A percentile compares a stretch with the other conserved stretches of the same genome.
Evolutionary conservation across 92 coral and sea anemone genomes (phyloP).

Genomic region (Pocillopora meandrina): DNA sequence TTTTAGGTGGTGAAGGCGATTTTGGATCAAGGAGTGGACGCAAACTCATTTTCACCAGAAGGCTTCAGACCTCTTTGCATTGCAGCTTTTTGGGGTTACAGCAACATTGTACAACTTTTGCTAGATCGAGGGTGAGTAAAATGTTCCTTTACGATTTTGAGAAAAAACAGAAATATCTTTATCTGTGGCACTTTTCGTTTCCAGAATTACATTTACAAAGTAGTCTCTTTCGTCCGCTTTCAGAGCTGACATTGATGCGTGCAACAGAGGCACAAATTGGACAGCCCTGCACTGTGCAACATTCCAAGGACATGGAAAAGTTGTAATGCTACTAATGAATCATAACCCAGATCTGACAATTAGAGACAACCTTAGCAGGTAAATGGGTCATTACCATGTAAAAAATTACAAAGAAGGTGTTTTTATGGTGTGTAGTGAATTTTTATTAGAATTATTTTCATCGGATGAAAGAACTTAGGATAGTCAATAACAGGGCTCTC

Average conservation of each 20-base stretch:
- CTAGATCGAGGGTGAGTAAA: constrained; percentile 64
- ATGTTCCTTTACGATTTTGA: not conserved
- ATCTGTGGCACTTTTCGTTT: too few relatives aligned
- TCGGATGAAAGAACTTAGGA: too few relatives aligned
- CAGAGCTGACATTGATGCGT: constrained; percentile 80
- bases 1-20: constrained; percentile 24
- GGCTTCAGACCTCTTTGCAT: constrained; percentile 84
- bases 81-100: constrained; percentile 94
- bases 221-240: not conserved
- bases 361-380: constrained; percentile 79
- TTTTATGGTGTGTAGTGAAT: too few relatives aligned
- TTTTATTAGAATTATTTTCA: too few relatives aligned
- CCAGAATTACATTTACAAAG: too few relatives aligned
- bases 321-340: constrained; percentile 78
- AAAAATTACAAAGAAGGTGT: not conserved
- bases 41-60: constrained; percentile 63
- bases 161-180: too few relatives aligned
- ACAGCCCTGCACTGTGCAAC: constrained; percentile 89
- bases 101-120: constrained; percentile 61
- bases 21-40: constrained; percentile 64
- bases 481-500: too few relatives aligned
- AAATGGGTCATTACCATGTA: not conserved
- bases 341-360: constrained; percentile 68
- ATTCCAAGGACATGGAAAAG: constrained; percentile 92
- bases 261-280: constrained; percentile 82